These are phyloP conservation scores for Telenomus remus DNA, from an alignment of 1,140 invertebrate species.

Conservation along the genomic window DNA sequence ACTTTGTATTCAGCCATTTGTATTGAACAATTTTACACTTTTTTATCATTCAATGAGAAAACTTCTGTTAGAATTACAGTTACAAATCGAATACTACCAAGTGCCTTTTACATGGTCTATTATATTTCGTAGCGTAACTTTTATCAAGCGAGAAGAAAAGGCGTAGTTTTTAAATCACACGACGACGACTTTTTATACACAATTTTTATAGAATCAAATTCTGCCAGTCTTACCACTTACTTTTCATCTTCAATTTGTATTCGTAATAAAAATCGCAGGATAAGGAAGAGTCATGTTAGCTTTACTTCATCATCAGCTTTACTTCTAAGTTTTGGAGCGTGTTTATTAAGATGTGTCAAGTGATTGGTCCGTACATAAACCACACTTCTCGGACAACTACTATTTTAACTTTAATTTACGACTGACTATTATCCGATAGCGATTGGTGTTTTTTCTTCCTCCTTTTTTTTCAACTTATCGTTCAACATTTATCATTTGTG, in stretches of 20 bases:
- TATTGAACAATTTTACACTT: too few relatives aligned
- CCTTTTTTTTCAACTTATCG: constrained; percentile 2
- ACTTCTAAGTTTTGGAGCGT: constrained; percentile 10
- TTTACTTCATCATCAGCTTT: constrained; percentile 16
- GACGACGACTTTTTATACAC: constrained; percentile 23
- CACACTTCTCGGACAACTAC: too few relatives aligned
- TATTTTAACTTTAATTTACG: constrained; percentile 2
- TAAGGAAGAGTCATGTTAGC: constrained; percentile 35
- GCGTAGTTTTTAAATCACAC: neutral
- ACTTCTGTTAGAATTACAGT: neutral
- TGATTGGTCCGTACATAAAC: too few relatives aligned
- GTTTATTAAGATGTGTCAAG: too few relatives aligned
- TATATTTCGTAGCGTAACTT: constrained; percentile 10
- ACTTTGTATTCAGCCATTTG: too few relatives aligned
- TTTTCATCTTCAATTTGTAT: constrained; percentile 15
- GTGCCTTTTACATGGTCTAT: constrained; percentile 29
- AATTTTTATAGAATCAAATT: constrained; percentile 20
- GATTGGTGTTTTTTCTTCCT: constrained; percentile 13
- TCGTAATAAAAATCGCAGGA: constrained; percentile 26
- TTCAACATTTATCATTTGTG: too few relatives aligned
- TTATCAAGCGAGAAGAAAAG: constrained; percentile 13
- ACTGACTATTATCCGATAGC: constrained; percentile 16
- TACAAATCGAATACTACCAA: constrained; percentile 23
- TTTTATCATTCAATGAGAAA: too few relatives aligned
- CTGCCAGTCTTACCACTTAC: constrained; percentile 7